Evolutionary conservation across 2,888 invertebrate genomes (phyloP).

Genomic region (Magallana nippona): DNA sequence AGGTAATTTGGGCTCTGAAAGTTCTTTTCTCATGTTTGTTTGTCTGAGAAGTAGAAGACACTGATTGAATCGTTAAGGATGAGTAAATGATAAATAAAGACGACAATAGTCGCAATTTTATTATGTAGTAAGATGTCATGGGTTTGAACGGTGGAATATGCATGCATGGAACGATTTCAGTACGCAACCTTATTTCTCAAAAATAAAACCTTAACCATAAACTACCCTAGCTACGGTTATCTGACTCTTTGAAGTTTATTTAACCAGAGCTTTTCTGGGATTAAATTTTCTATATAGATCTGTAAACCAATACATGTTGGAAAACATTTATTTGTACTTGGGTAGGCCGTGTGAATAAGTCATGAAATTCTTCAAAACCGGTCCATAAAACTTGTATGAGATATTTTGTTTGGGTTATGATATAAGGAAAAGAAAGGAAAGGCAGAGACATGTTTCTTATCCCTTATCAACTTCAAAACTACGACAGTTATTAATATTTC

Average conservation of each 20-base stretch:
- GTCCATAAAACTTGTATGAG: neutral
- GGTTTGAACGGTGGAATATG: slow-evolving; percentile 26
- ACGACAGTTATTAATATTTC: neutral
- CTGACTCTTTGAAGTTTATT: neutral
- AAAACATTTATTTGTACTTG: neutral
- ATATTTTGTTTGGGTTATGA: neutral
- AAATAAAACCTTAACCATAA: slow-evolving; percentile 31
- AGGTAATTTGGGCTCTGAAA: neutral
- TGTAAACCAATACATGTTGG: slow-evolving; percentile 8
- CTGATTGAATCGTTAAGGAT: neutral
- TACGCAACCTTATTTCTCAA: too few species aligned
- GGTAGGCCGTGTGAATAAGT: neutral
- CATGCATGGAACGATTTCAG: slow-evolving; percentile 1
- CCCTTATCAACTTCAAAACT: neutral
- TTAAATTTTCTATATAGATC: neutral
- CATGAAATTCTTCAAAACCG: neutral
- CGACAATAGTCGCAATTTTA: neutral
- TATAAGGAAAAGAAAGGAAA: neutral
- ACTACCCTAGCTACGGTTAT: slow-evolving; percentile 28
- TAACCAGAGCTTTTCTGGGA: slow-evolving; percentile 28
- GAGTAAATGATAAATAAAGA: neutral
- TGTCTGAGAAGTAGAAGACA: neutral
- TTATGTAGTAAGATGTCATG: neutral
- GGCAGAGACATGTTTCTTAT: neutral
- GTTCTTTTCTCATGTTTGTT: neutral